Percentiles rank a stretch among this genome's conserved stretches.
Evolutionary conservation across 2,113 vertebrate species (phyloP).

Genomic region (Uria aalge): DNA sequence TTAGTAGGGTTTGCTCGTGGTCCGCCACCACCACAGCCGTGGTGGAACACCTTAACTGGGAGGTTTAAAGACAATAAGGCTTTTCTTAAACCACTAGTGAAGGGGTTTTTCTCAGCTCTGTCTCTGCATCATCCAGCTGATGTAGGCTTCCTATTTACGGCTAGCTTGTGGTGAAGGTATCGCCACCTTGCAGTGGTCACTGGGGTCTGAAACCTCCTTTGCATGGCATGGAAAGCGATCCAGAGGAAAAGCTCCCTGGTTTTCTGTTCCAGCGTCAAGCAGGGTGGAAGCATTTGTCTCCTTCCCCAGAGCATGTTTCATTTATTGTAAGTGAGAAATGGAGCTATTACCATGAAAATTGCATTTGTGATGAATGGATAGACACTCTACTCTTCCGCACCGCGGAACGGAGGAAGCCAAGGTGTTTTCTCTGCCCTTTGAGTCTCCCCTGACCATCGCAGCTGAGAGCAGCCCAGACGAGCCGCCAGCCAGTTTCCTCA

Average conservation of each 20-base stretch:
- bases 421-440: background rate
- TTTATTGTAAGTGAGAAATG: background rate
- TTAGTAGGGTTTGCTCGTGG: background rate
- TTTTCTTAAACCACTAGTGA: background rate
- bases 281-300: background rate
- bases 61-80: rapidly evolving
- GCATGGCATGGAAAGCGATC: background rate
- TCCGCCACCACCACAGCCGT: background rate
- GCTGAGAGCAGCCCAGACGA: background rate
- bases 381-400: background rate
- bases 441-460: background rate
- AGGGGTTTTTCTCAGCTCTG: background rate
- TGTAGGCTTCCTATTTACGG: rapidly evolving
- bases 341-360: background rate
- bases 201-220: background rate
- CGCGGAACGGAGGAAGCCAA: background rate
- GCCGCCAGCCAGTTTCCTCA: background rate
- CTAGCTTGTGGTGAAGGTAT: background rate
- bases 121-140: background rate
- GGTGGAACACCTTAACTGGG: background rate
- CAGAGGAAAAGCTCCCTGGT: background rate
- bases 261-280: background rate
- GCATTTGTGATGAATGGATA: background rate
- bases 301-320: background rate
- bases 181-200: background rate